These are phyloP conservation scores for Hyles euphorbiae DNA, from an alignment of 1,140 invertebrate species.

Conservation along the genomic window DNA sequence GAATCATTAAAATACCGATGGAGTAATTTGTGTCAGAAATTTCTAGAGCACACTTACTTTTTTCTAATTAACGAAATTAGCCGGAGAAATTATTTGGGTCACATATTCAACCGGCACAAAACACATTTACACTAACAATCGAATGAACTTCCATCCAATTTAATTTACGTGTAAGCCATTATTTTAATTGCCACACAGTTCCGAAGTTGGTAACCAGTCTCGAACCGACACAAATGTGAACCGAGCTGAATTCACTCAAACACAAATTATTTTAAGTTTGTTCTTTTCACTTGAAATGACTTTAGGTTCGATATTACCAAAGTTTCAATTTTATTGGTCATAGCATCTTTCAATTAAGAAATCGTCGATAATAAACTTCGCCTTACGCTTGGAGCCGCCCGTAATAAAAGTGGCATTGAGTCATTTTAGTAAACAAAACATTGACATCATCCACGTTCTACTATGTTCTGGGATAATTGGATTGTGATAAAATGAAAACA, in stretches of 20 bases:
- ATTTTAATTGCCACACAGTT: constrained; percentile 58
- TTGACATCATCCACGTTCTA: no score
- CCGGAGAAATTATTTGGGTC: constrained; percentile 21
- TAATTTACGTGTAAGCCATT: constrained; percentile 56
- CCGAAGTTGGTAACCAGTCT: constrained; percentile 36
- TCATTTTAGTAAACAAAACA: no score
- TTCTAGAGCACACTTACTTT: no score
- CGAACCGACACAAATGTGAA: constrained; percentile 23
- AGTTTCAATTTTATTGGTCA: constrained; percentile 15
- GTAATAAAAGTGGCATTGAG: no score
- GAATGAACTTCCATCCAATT: constrained; percentile 56
- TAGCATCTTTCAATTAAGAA: no score
- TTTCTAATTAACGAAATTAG: no score
- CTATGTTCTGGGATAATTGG: no score
- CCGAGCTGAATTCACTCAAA: constrained; percentile 30
- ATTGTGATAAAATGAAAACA: no score
- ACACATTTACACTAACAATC: constrained; percentile 43
- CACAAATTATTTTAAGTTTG: constrained; percentile 34
- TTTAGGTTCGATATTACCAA: constrained; percentile 15
- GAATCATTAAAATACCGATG: no score
- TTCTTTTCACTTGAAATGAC: constrained; percentile 28
- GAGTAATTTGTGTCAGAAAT: no score
- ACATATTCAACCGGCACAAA: constrained; percentile 26
- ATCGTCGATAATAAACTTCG: no score
- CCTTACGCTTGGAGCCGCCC: no score